phyloP scores from a whole-genome alignment of 2,113 vertebrate genomes.

The Gobiocypris rarus region DNA sequence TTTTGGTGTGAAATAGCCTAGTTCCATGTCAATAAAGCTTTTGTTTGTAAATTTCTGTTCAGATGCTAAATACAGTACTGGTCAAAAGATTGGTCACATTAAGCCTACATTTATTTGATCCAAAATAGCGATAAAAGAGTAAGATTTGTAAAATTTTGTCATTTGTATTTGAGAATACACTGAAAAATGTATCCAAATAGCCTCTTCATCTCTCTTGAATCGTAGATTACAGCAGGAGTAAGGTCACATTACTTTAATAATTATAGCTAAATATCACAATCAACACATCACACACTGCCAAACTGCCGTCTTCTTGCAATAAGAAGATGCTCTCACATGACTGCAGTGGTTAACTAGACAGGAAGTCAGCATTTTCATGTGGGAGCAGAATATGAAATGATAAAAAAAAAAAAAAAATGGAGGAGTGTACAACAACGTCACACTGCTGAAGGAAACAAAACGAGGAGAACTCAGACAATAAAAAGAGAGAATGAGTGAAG shows the following conservation, averaged over 20 bases:
- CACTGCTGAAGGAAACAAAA: slow-evolving; percentile 16
- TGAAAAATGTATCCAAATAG: not conserved
- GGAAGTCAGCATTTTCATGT: slow-evolving; percentile 52
- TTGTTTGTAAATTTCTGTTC: too few relatives aligned
- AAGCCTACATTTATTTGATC: too few relatives aligned
- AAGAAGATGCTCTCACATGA: slow-evolving; percentile 34
- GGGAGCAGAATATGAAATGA: slow-evolving; percentile 34
- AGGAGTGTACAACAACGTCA: slow-evolving; percentile 27
- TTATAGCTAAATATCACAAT: not conserved
- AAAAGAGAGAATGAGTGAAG: slow-evolving; percentile 1
- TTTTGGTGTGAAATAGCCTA: too few relatives aligned
- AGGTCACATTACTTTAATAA: not conserved
- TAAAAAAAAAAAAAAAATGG: slow-evolving; percentile 21
- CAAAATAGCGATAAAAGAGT: too few relatives aligned
- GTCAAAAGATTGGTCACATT: too few relatives aligned
- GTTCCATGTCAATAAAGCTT: too few relatives aligned
- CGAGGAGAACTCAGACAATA: not conserved
- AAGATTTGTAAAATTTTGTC: too few relatives aligned
- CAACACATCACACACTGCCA: not conserved
- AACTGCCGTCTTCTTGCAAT: not conserved
- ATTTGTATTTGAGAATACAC: not conserved
- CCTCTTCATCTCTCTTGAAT: not conserved
- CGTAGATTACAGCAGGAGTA: not conserved
- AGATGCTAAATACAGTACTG: too few relatives aligned
- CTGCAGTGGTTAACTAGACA: slow-evolving; percentile 29